Evolutionary conservation across 2,888 invertebrate genomes (phyloP), one percentile per base, ranked within the genome.

Genomic region (Polyommatus icarus): DNA sequence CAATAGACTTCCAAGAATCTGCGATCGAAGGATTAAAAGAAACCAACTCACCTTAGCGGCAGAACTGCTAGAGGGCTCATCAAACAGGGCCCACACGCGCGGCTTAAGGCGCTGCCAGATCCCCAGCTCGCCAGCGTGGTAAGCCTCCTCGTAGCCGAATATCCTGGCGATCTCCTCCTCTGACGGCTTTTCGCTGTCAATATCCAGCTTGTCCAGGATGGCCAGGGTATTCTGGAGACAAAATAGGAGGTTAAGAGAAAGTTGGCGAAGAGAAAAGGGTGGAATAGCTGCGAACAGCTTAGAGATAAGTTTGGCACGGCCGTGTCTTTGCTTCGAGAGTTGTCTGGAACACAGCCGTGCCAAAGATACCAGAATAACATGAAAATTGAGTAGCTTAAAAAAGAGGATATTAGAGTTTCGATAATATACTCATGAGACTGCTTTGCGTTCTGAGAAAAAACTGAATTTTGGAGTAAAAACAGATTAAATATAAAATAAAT

Each of bases 51-150:
- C 98, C 96, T 99, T 99, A 80, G 99, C 99, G 80, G 96, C 95
- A 76, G 96, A 96, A 78, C 99, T 99, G 82, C 99, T 99, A 85
- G 98, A 98, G 0, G 99, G 99, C 90, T 99, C 99, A 87, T 99
- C 99, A 88, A 99, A 99, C 78, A 99, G 93, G 4, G 99, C 97
- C 99, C 99, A 99, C 76, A 99, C 96, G 88, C 97, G 97, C 6
- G 98, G 99, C 87, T 98, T 98, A 83, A 98, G 93, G 81, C 96
- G 95, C 92, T 99, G 99, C 99, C 99, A 99, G 82, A 95, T 95
- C 12, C 97, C 97, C 78, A 98, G 93, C 71, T 96, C 96, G 6
- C 98, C 98, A 73, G 96, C 95, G 83, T 96, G 95, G 87, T 97
- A 97, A 54, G 97, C 97, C 86, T 98, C 97, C 88, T 98, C 97